Base-by-base conservation (phyloP, 1,140 invertebrate genomes). In the Atopsyche davidsoni region DNA sequence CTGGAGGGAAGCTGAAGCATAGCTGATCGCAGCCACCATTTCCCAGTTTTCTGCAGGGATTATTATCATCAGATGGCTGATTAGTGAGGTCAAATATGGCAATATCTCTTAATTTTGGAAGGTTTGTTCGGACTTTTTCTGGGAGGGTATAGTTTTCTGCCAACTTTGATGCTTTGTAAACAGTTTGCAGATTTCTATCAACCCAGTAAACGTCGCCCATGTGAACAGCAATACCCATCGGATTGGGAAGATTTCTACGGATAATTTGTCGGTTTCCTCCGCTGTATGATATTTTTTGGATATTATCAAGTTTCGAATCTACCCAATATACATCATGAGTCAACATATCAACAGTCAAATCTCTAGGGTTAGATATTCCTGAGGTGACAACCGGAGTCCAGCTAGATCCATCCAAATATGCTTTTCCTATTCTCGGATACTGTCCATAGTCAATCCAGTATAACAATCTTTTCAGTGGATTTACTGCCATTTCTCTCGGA, bases 381-480 rank as follows among this genome's bases (percentile, higher is more conserved):
- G 86, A 87, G 0, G 87, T 89, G 0, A 98, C 89, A 21, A 99
- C 76, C 0, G 89, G 85, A 17, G 76, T 81, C 80, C 92, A 91
- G 58, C 91, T 87, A 14, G 80, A 82, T 2, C 94, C 95, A 64
- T 99, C 93, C 1, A 99, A 71, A 59, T 85, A 82, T 0, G 92
- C 82, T 63, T 89, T 87, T 2, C 93, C 92, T 35, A 99, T 96
- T 59, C 89, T 82, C 1, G 96, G 95, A 69, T 94, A 93, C 64
- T 98, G 95, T 0, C 96, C 96, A 62, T 95, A 93, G 69, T 98
- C 96, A 48, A 97, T 94, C 96, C 96, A 99, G 65, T 97, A 98
- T 0, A 98, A 68, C 14, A 88, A 78, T 52, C 90, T 77, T 66
- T 96, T 95, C 4, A 97, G 80, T 0, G 96, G 96, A 75, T 99